A percentile compares a stretch with the other conserved stretches of the same genome.
Conservation (phyloP, 2,113 vertebrate genomes). For the Gambusia affinis region DNA sequence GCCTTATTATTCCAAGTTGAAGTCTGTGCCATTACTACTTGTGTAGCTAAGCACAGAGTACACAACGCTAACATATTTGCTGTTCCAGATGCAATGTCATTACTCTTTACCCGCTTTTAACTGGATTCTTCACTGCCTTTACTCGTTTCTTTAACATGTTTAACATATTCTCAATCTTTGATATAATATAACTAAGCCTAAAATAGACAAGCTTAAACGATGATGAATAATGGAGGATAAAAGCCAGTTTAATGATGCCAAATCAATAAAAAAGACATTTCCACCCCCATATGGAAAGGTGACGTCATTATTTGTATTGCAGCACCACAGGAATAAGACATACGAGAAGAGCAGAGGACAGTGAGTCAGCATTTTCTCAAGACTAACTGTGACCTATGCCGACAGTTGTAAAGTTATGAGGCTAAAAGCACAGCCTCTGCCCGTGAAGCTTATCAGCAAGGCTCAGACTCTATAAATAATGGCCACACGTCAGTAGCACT, state of each 20-base stretch:
- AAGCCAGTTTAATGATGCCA: too few species aligned
- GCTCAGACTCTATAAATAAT: constrained; percentile 66
- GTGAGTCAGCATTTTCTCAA: constrained; percentile 50
- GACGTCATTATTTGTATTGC: background rate
- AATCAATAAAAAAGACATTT: background rate
- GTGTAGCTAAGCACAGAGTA: background rate
- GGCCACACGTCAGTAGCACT: background rate
- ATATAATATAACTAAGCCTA: background rate
- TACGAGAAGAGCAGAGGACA: background rate
- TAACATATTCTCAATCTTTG: background rate
- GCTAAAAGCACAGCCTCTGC: constrained; percentile 37
- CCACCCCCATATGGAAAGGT: background rate
- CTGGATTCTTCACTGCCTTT: background rate
- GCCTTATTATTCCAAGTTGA: background rate
- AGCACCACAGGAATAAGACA: background rate
- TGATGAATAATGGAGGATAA: background rate
- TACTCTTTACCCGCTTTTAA: background rate
- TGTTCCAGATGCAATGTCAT: background rate
- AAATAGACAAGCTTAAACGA: background rate
- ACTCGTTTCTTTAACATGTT: background rate
- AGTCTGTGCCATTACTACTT: background rate
- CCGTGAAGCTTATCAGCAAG: constrained; percentile 45
- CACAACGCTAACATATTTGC: background rate
- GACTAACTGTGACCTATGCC: constrained; percentile 24
- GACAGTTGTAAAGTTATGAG: constrained; percentile 53